phyloP scores from a whole-genome alignment of 2,797 vertebrate species.

The Streptopelia turtur region DNA sequence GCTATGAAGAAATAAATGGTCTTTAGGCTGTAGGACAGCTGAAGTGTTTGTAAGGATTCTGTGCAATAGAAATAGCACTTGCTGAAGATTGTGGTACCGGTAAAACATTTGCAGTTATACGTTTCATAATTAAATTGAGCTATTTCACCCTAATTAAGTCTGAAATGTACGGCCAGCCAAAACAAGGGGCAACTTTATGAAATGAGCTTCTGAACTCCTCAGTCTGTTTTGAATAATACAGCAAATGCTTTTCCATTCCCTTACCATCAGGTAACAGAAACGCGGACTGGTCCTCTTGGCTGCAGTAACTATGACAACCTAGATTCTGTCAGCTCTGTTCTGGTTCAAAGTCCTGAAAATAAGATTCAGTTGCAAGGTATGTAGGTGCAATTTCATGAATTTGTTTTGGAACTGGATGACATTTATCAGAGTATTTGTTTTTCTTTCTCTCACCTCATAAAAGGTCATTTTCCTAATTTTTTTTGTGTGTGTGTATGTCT shows the following conservation, averaged over 20 bases:
- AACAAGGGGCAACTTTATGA: not conserved
- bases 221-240: slow-evolving; percentile 41
- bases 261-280: slow-evolving; percentile 92
- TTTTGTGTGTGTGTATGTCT: not conserved
- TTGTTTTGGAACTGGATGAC: slow-evolving; percentile 7
- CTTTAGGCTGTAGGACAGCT: not conserved
- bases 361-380: slow-evolving; percentile 98
- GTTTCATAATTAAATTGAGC: not conserved
- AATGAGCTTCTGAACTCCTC: not conserved
- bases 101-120: not conserved
- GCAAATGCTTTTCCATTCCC: slow-evolving; percentile 39
- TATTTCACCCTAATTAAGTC: not conserved
- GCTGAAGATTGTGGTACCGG: not conserved
- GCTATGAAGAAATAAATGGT: not conserved
- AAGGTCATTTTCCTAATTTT: slow-evolving; percentile 31
- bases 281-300: slow-evolving; percentile 94
- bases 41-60: not conserved
- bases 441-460: not conserved
- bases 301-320: slow-evolving; percentile 99
- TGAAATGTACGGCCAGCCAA: not conserved
- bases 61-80: not conserved
- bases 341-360: slow-evolving; percentile 98
- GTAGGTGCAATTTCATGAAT: slow-evolving; percentile 65
- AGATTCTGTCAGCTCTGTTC: slow-evolving; percentile 97
- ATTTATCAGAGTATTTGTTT: not conserved